A percentile compares a stretch with the other conserved stretches of the same genome.
These are phyloP conservation scores for Timema cristinae DNA, from an alignment of 2,888 invertebrate genomes.

Conservation along the genomic window DNA sequence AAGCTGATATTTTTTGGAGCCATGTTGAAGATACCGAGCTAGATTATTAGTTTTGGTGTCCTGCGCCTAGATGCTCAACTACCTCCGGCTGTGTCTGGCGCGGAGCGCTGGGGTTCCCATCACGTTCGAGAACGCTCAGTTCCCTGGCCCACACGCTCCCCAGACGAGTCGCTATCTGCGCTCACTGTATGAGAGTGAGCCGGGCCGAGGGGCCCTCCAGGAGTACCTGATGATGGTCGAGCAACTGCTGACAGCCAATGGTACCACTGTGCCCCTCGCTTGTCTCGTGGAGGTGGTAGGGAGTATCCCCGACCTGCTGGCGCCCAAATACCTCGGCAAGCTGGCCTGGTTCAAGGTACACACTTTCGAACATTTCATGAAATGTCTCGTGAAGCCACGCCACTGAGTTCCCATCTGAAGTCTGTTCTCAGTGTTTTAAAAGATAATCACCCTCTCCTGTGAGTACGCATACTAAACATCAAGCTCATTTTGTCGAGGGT, in stretches of 20 bases:
- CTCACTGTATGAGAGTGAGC: constrained; percentile 43
- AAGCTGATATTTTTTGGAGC: too few species aligned
- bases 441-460: too few species aligned
- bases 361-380: too few species aligned
- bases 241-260: constrained; percentile 59
- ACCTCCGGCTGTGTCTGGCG: constrained; percentile 75
- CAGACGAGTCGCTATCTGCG: constrained; percentile 60
- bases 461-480: too few species aligned
- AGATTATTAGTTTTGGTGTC: too few species aligned
- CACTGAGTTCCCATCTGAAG: too few species aligned
- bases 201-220: constrained; percentile 53
- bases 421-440: not conserved
- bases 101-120: constrained; percentile 55
- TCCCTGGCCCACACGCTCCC: constrained; percentile 62
- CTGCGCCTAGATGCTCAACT: constrained; percentile 63
- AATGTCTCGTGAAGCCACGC: too few species aligned
- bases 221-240: constrained; percentile 66
- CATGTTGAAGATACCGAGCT: too few species aligned
- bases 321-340: constrained; percentile 58
- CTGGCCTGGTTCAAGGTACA: constrained; percentile 57
- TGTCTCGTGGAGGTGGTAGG: constrained; percentile 83
- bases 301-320: constrained; percentile 67
- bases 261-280: constrained; percentile 63
- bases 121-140: constrained; percentile 47
- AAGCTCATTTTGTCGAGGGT: too few species aligned